These are phyloP conservation scores for Girardinus metallicus DNA, from an alignment of 2,797 vertebrate genomes.

Conservation along the genomic window DNA sequence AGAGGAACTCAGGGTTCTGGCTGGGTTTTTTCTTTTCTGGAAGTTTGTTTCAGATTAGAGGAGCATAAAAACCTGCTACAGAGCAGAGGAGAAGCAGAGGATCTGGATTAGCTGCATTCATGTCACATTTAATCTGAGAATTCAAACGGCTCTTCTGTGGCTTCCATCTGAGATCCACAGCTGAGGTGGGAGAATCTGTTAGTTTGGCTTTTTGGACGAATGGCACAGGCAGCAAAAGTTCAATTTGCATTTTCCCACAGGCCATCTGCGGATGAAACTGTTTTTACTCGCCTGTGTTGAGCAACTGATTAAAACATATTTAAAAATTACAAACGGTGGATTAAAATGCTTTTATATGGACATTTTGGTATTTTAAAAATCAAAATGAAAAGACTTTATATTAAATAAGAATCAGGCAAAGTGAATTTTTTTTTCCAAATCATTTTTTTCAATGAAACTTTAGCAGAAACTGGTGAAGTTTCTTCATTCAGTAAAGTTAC, in stretches of 20 bases:
- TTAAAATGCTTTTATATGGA: too few relatives aligned
- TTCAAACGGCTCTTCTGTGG: background rate
- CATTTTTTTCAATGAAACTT: too few relatives aligned
- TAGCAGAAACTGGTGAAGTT: too few relatives aligned
- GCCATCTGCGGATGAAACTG: background rate
- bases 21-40: background rate
- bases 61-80: background rate
- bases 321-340: too few relatives aligned
- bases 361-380: too few relatives aligned
- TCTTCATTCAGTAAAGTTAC: too few relatives aligned
- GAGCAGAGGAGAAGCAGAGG: background rate
- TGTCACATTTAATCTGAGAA: background rate
- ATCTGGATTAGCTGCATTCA: background rate
- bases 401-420: too few relatives aligned
- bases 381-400: too few relatives aligned
- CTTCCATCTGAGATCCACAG: background rate
- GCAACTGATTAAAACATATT: too few relatives aligned
- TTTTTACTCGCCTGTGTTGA: too few relatives aligned
- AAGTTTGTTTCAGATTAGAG: background rate
- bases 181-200: background rate
- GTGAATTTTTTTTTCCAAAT: too few relatives aligned
- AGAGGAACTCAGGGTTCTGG: background rate
- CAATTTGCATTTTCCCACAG: background rate
- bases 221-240: background rate
- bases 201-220: background rate